phyloP scores from a whole-genome alignment of 1,140 invertebrate species.

The Brachionus plicatilis region DNA sequence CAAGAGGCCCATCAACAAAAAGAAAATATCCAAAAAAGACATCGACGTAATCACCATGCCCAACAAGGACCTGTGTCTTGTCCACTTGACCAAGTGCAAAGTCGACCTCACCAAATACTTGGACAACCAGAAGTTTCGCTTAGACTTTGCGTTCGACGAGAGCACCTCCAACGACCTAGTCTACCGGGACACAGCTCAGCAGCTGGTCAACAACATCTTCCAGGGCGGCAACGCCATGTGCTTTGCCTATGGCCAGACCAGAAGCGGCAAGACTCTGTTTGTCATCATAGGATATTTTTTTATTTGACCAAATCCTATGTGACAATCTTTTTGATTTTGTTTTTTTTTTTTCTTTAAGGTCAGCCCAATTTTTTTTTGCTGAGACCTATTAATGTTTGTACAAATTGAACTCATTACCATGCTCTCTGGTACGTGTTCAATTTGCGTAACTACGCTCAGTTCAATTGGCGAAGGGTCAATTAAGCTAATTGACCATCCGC shows the following conservation, averaged over 20 bases:
- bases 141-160: slow-evolving; percentile 99
- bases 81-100: slow-evolving; percentile 95
- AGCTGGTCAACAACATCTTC: slow-evolving; percentile 86
- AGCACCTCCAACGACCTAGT: slow-evolving; percentile 88
- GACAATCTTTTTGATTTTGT: too few species aligned
- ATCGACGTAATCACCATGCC: slow-evolving; percentile 95
- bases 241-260: slow-evolving; percentile 94
- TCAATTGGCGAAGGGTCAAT: too few species aligned
- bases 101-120: slow-evolving; percentile 97
- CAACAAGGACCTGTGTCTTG: slow-evolving; percentile 84
- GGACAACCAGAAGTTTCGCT: slow-evolving; percentile 95
- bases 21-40: slow-evolving; percentile 64
- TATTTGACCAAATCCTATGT: too few species aligned
- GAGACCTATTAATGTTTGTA: too few species aligned
- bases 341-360: too few species aligned
- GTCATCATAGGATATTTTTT: too few species aligned
- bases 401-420: too few species aligned
- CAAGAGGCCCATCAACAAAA: slow-evolving; percentile 90
- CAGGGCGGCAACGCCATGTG: slow-evolving; percentile 93
- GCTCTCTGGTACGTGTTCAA: too few species aligned
- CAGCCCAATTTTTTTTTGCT: too few species aligned
- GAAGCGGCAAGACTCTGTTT: slow-evolving; percentile 84
- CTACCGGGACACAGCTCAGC: slow-evolving; percentile 80
- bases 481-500: too few species aligned
- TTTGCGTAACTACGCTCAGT: too few species aligned